A percentile compares a stretch with the other conserved stretches of the same genome.
phyloP scores from a whole-genome alignment of 1,140 invertebrate genomes.

The Wasmannia auropunctata region DNA sequence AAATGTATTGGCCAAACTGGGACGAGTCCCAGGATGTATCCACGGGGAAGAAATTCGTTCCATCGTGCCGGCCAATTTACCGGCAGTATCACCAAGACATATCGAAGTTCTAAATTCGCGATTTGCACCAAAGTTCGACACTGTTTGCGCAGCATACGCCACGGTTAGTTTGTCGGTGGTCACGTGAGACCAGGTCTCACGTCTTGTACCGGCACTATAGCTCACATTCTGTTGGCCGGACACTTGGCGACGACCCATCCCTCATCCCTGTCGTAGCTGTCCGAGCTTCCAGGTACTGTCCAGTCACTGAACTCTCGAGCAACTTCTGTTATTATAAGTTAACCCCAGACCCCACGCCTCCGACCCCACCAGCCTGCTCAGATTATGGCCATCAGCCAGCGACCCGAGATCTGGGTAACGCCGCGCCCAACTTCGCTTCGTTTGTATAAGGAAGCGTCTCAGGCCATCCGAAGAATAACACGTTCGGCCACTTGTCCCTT shows the following conservation, averaged over 20 bases:
- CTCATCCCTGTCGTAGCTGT: constrained; percentile 80
- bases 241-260: constrained; percentile 84
- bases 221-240: constrained; percentile 80
- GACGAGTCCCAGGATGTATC: not conserved
- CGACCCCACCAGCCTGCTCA: constrained; percentile 69
- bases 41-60: constrained; percentile 69
- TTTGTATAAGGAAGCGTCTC: constrained; percentile 83
- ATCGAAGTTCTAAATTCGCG: constrained; percentile 80
- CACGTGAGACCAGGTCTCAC: constrained; percentile 76
- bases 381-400: constrained; percentile 85
- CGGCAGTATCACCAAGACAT: constrained; percentile 72
- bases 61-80: constrained; percentile 69
- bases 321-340: constrained; percentile 86
- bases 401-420: constrained; percentile 80
- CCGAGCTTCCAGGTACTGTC: constrained; percentile 77
- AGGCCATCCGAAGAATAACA: constrained; percentile 83
- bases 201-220: constrained; percentile 77
- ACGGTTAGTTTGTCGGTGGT: constrained; percentile 79
- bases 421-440: constrained; percentile 80
- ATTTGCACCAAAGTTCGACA: constrained; percentile 78
- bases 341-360: constrained; percentile 76
- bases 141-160: constrained; percentile 75
- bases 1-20: constrained; percentile 22
- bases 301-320: constrained; percentile 81
- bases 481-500: constrained; percentile 78